Base-by-base conservation (phyloP, 2,888 invertebrate genomes). In the Molorchus minor region DNA sequence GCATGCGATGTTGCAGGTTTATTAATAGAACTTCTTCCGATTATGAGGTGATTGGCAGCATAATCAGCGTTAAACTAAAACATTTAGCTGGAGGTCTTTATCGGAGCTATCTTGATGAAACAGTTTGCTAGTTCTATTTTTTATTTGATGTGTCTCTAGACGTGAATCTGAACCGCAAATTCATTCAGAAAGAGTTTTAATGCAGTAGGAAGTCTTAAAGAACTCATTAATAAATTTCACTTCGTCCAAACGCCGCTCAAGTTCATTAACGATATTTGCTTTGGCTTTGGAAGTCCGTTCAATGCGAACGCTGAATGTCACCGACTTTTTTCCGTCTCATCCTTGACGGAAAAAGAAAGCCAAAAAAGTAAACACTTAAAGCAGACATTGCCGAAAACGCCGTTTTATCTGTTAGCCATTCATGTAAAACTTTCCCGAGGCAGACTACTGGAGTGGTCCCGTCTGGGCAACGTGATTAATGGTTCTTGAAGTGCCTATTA, bases 21-120 rank as follows among this genome's bases (percentile, higher is more conserved):
- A 67, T 66, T 69, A 69, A 65, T 65, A 67, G 67, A 69, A 60
- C 57, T 64, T 67, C 65, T 64, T 58, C 53, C 51, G 64, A 69
- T 69, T 69, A 67, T 52, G 53, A 61, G 40, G 54, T 67, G 69
- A 69, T 69, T 67, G 67, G 64, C 67, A 62, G 65, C 35, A 62
- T 69, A 69, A 69, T 69, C 64, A 64, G 56, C 52, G 56, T 62
- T 63, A 52, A 58, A 54, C 56, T 33, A 51, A 30, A 21, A 47
- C 25, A 29, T 38, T 38, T 49, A 15, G 17, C 38, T 38, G n/a
- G 38, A 12, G 25, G 49, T 16, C 17, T n/a, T 19, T 25, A 19
- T 49, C 38, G 10, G 2, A 7, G 3, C 5, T 33, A 33, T 33
- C 33, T 33, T 33, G 33, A 33, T 33, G 3, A n/a, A 12, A 10